phyloP scores from a whole-genome alignment of 2,797 vertebrate species.

The Chloroceryle inda region DNA sequence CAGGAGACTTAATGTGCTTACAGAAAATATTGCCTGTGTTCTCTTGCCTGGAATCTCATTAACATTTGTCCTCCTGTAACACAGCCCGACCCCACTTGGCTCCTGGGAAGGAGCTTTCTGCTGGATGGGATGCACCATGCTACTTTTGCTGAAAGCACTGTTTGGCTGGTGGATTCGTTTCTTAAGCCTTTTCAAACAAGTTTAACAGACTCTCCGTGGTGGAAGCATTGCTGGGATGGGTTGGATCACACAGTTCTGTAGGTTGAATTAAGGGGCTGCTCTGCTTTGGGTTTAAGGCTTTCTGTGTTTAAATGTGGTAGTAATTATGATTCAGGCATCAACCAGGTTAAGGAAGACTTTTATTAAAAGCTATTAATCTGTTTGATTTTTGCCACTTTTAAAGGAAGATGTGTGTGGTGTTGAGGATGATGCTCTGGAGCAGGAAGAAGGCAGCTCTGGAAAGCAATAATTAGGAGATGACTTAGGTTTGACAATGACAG shows the following conservation, averaged over 20 bases:
- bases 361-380: background rate
- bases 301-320: background rate
- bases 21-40: conserved; percentile 63
- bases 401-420: background rate
- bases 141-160: conserved; percentile 24
- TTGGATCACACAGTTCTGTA: background rate
- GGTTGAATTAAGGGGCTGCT: background rate
- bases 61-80: conserved; percentile 51
- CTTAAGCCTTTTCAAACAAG: conserved; percentile 23
- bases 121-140: background rate
- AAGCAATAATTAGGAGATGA: background rate
- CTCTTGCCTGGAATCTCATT: conserved; percentile 61
- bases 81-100: conserved; percentile 35
- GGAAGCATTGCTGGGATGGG: background rate
- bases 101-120: background rate
- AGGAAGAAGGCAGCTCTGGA: background rate
- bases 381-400: background rate
- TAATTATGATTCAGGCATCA: background rate
- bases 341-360: background rate
- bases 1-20: conserved; percentile 55
- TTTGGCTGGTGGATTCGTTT: conserved; percentile 39
- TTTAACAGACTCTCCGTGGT: conserved; percentile 26
- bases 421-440: background rate
- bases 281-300: background rate
- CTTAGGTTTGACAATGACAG: background rate